phyloP scores from a whole-genome alignment of 2,797 vertebrate genomes.

The Pyrocephalus nanus region DNA sequence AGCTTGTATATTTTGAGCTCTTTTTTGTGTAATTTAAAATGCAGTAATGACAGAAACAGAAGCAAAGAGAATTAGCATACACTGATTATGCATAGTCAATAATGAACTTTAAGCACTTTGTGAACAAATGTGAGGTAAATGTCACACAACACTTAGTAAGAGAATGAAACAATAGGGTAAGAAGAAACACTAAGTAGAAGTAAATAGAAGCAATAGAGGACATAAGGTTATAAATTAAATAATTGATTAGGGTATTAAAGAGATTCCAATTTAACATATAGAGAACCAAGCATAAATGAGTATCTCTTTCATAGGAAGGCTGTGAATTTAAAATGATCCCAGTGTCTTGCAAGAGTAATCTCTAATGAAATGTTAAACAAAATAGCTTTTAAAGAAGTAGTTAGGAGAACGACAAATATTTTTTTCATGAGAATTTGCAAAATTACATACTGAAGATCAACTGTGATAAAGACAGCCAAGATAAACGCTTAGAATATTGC shows the following conservation, averaged over 20 bases:
- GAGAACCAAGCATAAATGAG: not conserved
- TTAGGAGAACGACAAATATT: not conserved
- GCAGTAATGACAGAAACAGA: not conserved
- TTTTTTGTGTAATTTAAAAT: conserved; percentile 27
- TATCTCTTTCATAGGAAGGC: not conserved
- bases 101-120: conserved; percentile 26
- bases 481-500: not conserved
- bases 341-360: not conserved
- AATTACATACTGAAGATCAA: not conserved
- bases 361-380: not conserved
- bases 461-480: not conserved
- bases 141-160: not conserved
- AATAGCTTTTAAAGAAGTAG: not conserved
- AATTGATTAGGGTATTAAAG: conserved; percentile 13
- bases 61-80: not conserved
- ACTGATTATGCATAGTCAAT: conserved; percentile 2
- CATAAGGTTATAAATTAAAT: conserved; percentile 27
- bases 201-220: conserved; percentile 26
- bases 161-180: not conserved
- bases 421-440: not conserved
- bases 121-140: conserved; percentile 28
- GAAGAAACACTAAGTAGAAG: not conserved
- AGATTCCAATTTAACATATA: not conserved
- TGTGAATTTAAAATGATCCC: not conserved
- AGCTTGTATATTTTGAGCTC: not conserved